A percentile compares a stretch with the other conserved stretches of the same genome.
phyloP scores from a whole-genome alignment of 2,888 invertebrate species.

The Allygus modestus region DNA sequence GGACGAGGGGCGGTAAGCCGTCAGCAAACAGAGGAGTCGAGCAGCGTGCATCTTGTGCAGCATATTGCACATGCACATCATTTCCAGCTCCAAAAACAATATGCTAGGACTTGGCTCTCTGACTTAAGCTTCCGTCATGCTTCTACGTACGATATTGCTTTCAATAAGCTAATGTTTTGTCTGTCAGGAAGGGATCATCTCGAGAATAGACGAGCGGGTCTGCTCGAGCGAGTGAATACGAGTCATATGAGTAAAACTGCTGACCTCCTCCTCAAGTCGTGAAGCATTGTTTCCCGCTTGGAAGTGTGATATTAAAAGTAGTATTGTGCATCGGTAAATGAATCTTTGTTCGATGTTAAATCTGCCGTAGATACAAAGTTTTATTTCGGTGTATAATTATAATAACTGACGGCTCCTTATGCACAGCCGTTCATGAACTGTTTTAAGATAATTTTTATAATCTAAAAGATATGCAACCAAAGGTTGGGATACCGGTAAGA shows the following conservation, averaged over 20 bases:
- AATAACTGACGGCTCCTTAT: too few species aligned
- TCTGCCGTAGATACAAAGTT: too few species aligned
- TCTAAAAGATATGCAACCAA: too few species aligned
- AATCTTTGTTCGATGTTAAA: too few species aligned
- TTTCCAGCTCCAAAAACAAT: conserved; percentile 42
- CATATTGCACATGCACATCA: conserved; percentile 54
- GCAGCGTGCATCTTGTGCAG: conserved; percentile 56
- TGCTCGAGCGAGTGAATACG: conserved; percentile 23
- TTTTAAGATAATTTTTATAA: too few species aligned
- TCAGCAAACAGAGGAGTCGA: conserved; percentile 53
- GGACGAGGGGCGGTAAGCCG: conserved; percentile 54
- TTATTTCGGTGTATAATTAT: too few species aligned
- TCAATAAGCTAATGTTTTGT: conserved; percentile 48
- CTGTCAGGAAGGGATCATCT: conserved; percentile 13
- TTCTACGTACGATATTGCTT: conserved; percentile 36
- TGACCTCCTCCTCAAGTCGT: not conserved
- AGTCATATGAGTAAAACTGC: not conserved
- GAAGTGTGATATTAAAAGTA: too few species aligned
- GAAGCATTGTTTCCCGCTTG: not conserved
- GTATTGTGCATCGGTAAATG: too few species aligned
- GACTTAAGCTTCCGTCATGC: conserved; percentile 42
- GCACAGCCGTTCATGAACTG: too few species aligned
- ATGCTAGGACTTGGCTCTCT: conserved; percentile 19
- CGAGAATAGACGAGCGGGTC: not conserved
- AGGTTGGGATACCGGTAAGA: too few species aligned